Evolutionary conservation across 2,113 vertebrate species (phyloP).

Genomic region (Scalopus aquaticus): DNA sequence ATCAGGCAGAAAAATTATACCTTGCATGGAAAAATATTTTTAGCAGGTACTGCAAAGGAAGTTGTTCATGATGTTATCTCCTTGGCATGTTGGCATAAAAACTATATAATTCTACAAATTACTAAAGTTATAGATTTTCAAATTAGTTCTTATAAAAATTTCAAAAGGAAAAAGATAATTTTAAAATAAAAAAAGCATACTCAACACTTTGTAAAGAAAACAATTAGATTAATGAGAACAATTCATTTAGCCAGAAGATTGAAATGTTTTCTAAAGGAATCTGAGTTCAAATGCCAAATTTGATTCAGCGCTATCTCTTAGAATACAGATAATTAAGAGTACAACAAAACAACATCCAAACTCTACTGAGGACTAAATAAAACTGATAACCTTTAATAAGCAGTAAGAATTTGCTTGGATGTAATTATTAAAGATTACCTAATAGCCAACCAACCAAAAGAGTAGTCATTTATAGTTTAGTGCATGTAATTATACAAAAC

Average conservation of each 20-base stretch:
- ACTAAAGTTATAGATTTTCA: neutral
- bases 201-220: neutral
- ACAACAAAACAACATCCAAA: neutral
- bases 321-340: neutral
- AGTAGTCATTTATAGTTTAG: neutral
- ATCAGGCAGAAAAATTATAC: conserved; percentile 10
- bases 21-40: conserved; percentile 54
- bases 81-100: neutral
- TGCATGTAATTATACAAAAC: neutral
- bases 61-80: neutral
- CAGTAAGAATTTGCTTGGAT: neutral
- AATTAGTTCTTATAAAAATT: conserved; percentile 39
- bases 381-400: neutral
- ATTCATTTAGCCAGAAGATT: neutral
- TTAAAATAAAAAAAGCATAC: conserved; percentile 4
- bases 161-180: conserved; percentile 10
- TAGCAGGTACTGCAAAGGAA: conserved; percentile 19
- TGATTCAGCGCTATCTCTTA: neutral
- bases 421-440: conserved; percentile 2
- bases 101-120: neutral
- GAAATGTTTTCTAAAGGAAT: neutral
- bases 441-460: neutral
- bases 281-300: neutral
- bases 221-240: neutral
- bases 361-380: neutral